Evolutionary conservation across 2,888 invertebrate genomes (phyloP), one percentile per base, ranked within the genome.

Genomic region (Agrochola litura): DNA sequence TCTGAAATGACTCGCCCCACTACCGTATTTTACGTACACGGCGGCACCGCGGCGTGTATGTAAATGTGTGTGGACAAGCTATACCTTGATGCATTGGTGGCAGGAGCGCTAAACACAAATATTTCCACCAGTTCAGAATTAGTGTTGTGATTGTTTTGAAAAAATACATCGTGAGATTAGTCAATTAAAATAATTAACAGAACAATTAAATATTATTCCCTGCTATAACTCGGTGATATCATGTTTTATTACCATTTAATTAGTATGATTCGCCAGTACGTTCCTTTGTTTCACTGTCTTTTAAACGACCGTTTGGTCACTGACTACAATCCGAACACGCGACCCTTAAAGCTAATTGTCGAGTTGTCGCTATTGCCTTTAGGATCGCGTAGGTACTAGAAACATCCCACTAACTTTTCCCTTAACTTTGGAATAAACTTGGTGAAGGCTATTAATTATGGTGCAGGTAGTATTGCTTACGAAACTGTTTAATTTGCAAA

Each of bases 381-480:
- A n/a, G 43, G 19, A 37, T 37, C 14, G 41, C 10, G 25, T 30
- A 30, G 60, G 16, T 16, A 30, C 19, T 54, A 74, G 19, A 6
- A 41, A 30, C 16, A 74, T 63, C 10, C 16, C 16, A 63, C 41
- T 41, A 56, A 12, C 37, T 30, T 56, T 76, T 63, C 14, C 14
- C 25, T 25, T 81, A 16, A 54, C 41, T 75, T 63, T 43, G 1
- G 2, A 73, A 74, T 74, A 30, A 54, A n/a, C n/a, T 46, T 58
- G 82, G 49, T 58, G 56, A 63, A 14, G n/a, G 43, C 9, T 79
- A 63, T 14, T 77, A 37, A 37, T 37, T 67, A 41, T 73, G 54
- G 61, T 54, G 22, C 41, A 56, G 46, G 61, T 66, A 41, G 37
- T 76, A 37, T 52, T 52, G n/a, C n/a, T 69, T 79, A 43, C 3